These are phyloP conservation scores for Mechanitis messenoides DNA, from an alignment of 2,888 invertebrate species.

Conservation along the genomic window DNA sequence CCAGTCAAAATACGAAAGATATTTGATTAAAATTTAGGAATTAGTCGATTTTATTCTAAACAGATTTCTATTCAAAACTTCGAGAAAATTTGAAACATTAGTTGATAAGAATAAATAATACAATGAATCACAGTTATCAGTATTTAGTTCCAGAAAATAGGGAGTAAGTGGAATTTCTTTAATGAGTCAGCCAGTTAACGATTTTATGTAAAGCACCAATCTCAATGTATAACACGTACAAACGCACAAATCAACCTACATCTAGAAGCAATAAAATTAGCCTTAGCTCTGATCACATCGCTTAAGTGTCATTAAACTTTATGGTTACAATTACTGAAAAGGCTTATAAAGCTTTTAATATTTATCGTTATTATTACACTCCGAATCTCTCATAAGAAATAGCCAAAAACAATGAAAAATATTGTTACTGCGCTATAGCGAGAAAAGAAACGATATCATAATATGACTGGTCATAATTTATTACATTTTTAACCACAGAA, in stretches of 20 bases:
- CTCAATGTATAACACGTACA: conserved; percentile 60
- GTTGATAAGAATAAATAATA: conserved; percentile 9
- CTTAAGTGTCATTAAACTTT: conserved; percentile 13
- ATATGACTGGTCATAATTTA: background rate
- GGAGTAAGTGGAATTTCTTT: conserved; percentile 46
- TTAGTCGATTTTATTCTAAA: no score
- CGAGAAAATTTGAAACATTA: background rate
- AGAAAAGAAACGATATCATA: no score
- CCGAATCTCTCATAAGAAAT: no score
- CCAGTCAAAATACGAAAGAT: background rate
- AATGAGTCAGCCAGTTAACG: conserved; percentile 68
- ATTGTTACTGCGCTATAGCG: no score
- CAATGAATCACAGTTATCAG: conserved; percentile 29
- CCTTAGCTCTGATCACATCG: conserved; percentile 31
- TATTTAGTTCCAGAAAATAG: conserved; percentile 33
- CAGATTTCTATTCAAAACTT: background rate
- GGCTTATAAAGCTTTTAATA: no score
- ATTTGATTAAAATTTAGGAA: background rate
- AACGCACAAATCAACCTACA: conserved; percentile 56
- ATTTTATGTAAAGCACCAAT: conserved; percentile 67
- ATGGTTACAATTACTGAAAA: background rate
- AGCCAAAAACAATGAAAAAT: no score
- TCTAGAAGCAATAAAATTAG: conserved; percentile 40
- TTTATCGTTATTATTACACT: no score
- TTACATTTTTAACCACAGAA: background rate